Conservation (phyloP, 2,113 vertebrate species). For the Daphoenositta chrysoptera region DNA sequence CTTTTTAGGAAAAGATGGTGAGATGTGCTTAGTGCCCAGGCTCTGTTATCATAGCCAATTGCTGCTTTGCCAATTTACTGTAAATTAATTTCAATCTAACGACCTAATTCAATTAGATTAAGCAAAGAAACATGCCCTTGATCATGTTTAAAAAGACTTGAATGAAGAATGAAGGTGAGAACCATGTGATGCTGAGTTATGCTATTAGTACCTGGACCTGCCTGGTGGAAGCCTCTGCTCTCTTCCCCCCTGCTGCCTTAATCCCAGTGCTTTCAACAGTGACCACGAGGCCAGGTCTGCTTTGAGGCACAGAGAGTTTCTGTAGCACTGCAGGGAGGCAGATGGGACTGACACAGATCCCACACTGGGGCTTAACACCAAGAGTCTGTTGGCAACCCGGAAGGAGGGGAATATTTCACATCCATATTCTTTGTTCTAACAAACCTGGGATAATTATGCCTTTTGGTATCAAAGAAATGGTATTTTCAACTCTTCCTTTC, state of each 20-base stretch:
- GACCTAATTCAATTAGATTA: constrained; percentile 33
- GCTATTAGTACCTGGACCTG: neutral
- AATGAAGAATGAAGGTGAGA: neutral
- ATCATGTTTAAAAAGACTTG: neutral
- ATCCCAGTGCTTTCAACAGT: neutral
- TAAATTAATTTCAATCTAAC: neutral
- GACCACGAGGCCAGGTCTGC: neutral
- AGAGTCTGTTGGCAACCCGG: neutral
- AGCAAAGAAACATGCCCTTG: constrained; percentile 4
- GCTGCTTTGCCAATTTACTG: neutral
- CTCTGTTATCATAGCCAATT: neutral
- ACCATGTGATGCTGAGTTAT: neutral
- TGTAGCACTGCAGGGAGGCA: neutral
- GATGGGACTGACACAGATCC: neutral
- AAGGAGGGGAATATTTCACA: neutral
- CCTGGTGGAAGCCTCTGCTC: neutral
- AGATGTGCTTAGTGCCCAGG: neutral
- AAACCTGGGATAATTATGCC: neutral
- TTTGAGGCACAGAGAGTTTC: neutral
- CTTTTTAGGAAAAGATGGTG: neutral
- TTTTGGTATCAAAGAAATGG: neutral
- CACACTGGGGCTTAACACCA: neutral
- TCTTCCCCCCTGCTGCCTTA: neutral
- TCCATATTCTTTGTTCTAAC: neutral
- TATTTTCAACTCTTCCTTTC: neutral